These are phyloP conservation scores for Altica lythri DNA, from an alignment of 2,888 invertebrate species.

Conservation along the genomic window DNA sequence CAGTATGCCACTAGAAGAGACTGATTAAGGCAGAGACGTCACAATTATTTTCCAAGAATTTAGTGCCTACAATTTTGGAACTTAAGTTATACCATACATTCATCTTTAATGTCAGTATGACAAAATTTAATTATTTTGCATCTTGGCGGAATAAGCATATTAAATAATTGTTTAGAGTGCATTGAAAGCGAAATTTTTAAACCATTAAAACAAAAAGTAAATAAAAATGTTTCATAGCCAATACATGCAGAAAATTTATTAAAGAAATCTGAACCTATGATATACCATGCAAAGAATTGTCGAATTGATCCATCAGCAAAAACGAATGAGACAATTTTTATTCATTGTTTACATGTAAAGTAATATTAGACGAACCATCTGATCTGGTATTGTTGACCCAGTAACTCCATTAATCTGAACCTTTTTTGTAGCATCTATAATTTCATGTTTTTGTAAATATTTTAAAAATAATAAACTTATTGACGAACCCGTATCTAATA, in stretches of 20 bases:
- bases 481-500: conserved; percentile 21
- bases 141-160: conserved; percentile 20
- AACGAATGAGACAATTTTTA: conserved; percentile 22
- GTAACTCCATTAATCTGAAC: conserved; percentile 24
- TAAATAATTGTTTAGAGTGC: conserved; percentile 17
- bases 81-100: no score
- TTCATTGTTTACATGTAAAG: conserved; percentile 17
- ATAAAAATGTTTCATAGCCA: no score
- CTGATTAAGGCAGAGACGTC: no score
- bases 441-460: conserved; percentile 17
- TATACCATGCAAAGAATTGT: conserved; percentile 20
- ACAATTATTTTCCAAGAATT: no score
- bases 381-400: conserved; percentile 20
- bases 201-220: conserved; percentile 15
- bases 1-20: no score
- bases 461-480: conserved; percentile 21
- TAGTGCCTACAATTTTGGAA: no score
- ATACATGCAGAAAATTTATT: conserved; percentile 18
- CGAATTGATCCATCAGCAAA: conserved; percentile 19
- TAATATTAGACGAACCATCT: conserved; percentile 20
- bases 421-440: conserved; percentile 10
- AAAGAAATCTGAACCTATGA: conserved; percentile 24
- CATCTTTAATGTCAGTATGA: conserved; percentile 9
- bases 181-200: conserved; percentile 13
- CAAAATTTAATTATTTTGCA: conserved; percentile 31